Evolutionary conservation across 2,888 invertebrate species (phyloP), one percentile per base, ranked within the genome.

Genomic region (Cordilura impudica): DNA sequence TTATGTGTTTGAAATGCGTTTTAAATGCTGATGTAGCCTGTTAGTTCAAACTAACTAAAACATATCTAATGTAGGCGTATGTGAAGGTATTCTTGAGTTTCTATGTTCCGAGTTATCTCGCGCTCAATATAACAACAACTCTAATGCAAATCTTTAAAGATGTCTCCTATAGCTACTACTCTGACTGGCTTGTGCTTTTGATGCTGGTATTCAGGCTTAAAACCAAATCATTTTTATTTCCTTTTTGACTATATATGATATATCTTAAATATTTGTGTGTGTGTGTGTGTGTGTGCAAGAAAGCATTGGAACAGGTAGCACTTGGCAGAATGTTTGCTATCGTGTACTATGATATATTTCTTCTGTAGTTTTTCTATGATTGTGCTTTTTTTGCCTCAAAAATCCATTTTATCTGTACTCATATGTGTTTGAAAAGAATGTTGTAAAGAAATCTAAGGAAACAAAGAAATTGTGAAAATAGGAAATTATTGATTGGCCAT

Each of bases 401-500:
- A 14, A 12, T 54, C n/a, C n/a, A n/a, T 4, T 39, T 12, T 39
- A 39, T 39, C 35, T 39, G 4, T 67, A 69, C 45, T 45, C 49
- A 69, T 69, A 63, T 73, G 66, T 60, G 66, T 77, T 77, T 60
- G 51, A 21, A 67, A 60, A 66, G 58, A 43, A 35, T 31, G 61
- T 39, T 39, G 31, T 1, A 7, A 8, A 12, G 31, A 5, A 16
- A 26, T n/a, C n/a, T n/a, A n/a, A 18, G 54, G 16, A 19, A 56
- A 47, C n/a, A n/a, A 61, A 58, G 65, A 23, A 84, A 83, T 83
- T 85, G 82, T 84, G 83, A 82, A 85, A 85, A 86, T 85, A 82
- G 85, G 83, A 87, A 86, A 86, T 88, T 87, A 87, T 87, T 87
- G 88, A 86, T 88, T 87, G 87, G 83, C 87, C 84, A 87, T 86